Evolutionary conservation across 1,140 invertebrate species (phyloP).

Genomic region (Drosophila fuyamai): DNA sequence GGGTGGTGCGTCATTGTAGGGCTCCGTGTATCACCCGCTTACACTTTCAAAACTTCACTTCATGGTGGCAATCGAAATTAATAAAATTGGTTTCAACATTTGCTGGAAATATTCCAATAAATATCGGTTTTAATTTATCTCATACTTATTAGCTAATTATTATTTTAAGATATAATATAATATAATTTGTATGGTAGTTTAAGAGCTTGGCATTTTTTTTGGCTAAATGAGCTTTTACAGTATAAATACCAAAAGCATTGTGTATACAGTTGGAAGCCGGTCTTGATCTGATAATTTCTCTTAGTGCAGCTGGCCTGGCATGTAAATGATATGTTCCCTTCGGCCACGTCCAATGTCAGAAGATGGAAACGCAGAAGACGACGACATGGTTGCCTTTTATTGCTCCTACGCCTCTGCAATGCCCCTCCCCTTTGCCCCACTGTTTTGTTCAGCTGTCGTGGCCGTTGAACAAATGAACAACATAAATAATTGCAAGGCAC

Average conservation of each 20-base stretch:
- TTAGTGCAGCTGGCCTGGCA: slow-evolving; percentile 61
- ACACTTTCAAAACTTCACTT: background rate
- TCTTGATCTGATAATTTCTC: background rate
- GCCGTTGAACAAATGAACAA: slow-evolving; percentile 82
- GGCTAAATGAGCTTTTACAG: too few species aligned
- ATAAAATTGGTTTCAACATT: background rate
- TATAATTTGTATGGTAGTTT: too few species aligned
- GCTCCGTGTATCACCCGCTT: slow-evolving; percentile 14
- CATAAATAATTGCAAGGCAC: slow-evolving; percentile 83
- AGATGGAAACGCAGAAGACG: slow-evolving; percentile 21
- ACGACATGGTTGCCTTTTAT: slow-evolving; percentile 49
- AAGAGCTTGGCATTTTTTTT: too few species aligned
- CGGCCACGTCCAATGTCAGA: slow-evolving; percentile 68
- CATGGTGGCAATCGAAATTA: background rate
- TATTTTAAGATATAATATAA: too few species aligned
- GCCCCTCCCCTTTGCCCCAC: slow-evolving; percentile 14
- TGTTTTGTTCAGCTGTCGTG: slow-evolving; percentile 75
- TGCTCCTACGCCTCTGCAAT: slow-evolving; percentile 57
- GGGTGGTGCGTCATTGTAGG: slow-evolving; percentile 55
- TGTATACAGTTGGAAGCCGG: too few species aligned
- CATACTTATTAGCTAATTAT: too few species aligned
- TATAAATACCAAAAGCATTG: too few species aligned
- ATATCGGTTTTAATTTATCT: too few species aligned
- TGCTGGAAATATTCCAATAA: too few species aligned
- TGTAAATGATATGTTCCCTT: slow-evolving; percentile 83